These are phyloP conservation scores for Ennomos fuscantarius DNA, from an alignment of 2,888 invertebrate genomes.

Conservation along the genomic window DNA sequence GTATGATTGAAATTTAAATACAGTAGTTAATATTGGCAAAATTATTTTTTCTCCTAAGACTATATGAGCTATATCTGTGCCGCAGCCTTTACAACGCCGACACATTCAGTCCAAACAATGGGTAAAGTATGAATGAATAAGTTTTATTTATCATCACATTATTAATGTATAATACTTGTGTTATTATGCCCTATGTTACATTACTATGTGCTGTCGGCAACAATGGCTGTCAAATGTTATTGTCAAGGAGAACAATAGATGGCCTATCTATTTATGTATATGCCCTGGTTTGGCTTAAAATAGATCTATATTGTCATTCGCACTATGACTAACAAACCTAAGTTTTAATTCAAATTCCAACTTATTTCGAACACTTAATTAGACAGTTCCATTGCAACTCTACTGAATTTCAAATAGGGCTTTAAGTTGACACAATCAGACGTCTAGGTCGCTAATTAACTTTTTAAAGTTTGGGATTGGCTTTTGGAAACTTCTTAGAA, in stretches of 20 bases:
- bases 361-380: conserved; percentile 11
- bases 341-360: conserved; percentile 15
- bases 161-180: background rate
- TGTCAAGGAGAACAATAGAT: conserved; percentile 53
- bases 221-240: conserved; percentile 60
- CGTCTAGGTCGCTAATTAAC: conserved; percentile 7
- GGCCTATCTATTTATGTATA: conserved; percentile 30
- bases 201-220: conserved; percentile 31
- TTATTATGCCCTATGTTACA: conserved; percentile 22
- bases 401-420: conserved; percentile 1
- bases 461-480: conserved; percentile 11
- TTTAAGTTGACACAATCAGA: conserved; percentile 5
- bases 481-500: background rate
- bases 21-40: no score
- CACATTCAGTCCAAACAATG: no score
- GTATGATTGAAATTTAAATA: no score
- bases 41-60: no score
- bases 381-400: conserved; percentile 5
- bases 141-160: conserved; percentile 2
- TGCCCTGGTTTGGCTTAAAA: conserved; percentile 27
- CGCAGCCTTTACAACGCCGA: no score
- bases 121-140: no score
- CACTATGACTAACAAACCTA: conserved; percentile 7
- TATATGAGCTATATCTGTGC: no score
- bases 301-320: conserved; percentile 20